These are phyloP conservation scores for Tapera naevia DNA, from an alignment of 2,797 vertebrate genomes.

Conservation along the genomic window DNA sequence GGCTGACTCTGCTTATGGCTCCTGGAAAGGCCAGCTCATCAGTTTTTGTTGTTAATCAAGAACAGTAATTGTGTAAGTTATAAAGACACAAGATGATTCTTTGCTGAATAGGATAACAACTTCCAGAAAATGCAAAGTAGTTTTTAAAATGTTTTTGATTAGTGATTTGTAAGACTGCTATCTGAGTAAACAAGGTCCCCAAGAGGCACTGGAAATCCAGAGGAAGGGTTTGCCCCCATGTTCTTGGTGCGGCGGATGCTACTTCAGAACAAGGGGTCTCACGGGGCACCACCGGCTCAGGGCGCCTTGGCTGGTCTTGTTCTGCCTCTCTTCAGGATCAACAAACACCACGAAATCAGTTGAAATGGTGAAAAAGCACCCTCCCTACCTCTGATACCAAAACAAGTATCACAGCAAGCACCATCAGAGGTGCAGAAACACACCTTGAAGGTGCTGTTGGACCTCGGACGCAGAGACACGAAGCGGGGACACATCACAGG, in stretches of 20 bases:
- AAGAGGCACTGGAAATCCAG: background rate
- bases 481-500: background rate
- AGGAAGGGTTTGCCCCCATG: background rate
- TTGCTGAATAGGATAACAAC: conserved; percentile 76
- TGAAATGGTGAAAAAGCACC: background rate
- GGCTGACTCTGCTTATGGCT: conserved; percentile 71
- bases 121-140: conserved; percentile 68
- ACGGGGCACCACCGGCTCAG: background rate
- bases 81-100: conserved; percentile 66
- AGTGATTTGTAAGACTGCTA: conserved; percentile 21
- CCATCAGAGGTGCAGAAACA: accelerated
- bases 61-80: conserved; percentile 76
- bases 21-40: conserved; percentile 79
- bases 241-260: background rate
- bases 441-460: accelerated
- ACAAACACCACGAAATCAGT: background rate
- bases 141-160: background rate
- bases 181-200: conserved; percentile 45
- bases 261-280: background rate
- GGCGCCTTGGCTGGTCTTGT: background rate
- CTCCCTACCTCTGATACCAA: background rate
- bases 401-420: background rate
- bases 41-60: conserved; percentile 81
- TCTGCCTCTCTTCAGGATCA: background rate
- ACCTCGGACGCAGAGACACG: background rate